Conservation (phyloP, 2,888 invertebrate species). For the Synergus laeviventris region DNA sequence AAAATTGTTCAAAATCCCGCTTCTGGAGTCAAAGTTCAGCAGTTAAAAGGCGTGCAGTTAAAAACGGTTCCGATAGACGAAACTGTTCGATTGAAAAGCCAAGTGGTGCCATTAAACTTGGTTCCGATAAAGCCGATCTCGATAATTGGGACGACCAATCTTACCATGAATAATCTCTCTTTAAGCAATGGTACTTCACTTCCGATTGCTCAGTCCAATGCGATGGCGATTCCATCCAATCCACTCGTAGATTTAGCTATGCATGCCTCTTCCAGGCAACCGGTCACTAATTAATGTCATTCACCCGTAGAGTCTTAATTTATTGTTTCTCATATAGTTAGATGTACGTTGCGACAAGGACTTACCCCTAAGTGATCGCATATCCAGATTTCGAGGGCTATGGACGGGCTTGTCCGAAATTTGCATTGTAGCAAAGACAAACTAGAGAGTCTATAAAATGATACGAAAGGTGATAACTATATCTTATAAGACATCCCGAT, state of each 20-base stretch:
- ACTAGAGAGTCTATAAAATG: conserved; percentile 61
- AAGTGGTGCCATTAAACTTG: conserved; percentile 52
- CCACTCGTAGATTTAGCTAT: conserved; percentile 72
- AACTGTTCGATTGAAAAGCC: conserved; percentile 65
- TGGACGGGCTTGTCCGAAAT: conserved; percentile 63
- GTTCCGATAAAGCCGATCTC: conserved; percentile 63
- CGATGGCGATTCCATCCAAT: conserved; percentile 63
- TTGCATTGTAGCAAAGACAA: conserved; percentile 59
- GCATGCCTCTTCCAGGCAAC: conserved; percentile 71
- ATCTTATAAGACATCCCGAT: conserved; percentile 54
- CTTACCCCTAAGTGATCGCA: conserved; percentile 40
- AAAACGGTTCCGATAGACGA: conserved; percentile 65
- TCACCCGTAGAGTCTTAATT: conserved; percentile 70
- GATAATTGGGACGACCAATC: conserved; percentile 61
- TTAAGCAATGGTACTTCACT: conserved; percentile 56
- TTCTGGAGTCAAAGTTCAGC: conserved; percentile 58
- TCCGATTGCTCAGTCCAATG: conserved; percentile 47
- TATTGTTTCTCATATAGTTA: conserved; percentile 65
- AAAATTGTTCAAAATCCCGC: conserved; percentile 61
- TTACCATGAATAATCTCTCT: conserved; percentile 58
- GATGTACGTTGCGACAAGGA: conserved; percentile 48
- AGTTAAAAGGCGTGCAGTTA: conserved; percentile 62
- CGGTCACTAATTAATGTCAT: conserved; percentile 71
- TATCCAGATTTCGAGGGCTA: conserved; percentile 65
- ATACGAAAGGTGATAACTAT: conserved; percentile 61